Base-by-base conservation (phyloP, 2,113 vertebrate species). In the Syngnathus floridae region DNA sequence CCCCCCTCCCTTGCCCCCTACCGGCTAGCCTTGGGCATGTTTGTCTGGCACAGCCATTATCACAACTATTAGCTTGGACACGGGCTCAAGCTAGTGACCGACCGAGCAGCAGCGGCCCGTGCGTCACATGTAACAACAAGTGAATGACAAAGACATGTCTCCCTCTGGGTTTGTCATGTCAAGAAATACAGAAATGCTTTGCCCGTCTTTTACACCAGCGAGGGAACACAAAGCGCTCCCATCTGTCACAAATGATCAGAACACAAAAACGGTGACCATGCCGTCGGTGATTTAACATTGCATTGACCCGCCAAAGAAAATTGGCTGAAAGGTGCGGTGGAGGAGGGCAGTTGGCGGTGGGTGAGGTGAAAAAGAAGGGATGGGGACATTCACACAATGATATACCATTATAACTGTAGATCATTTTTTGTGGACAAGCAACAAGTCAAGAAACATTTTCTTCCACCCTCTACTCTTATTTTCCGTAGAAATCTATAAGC, bases 401-500 rank as follows among this genome's bases (percentile, higher is more conserved):
- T 74, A 76, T 67, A 81, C 65, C 85, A 88, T 83, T 76, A 85
- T 77, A 80, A 86, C 65, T 79, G 49, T 60, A 76, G 69, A 80
- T 66, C 49, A 63, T 71, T 69, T 70, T 70, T 81, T 73, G 54
- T 62, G 80, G 73, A 84, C 82, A 88, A 89, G 75, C 76, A 83
- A 86, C 67, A 65, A 86, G 76, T 84, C 81, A 90, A 91, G 91
- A 92, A 92, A 92, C 91, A 92, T 92, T 91, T 92, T 92, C 90
- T 91, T 91, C 90, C 88, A 90, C 84, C 89, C 79, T 90, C 86
- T 89, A 89, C 88, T 89, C 84, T 74, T 81, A 57, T 71, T 76
- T 63, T 57, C 19, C 70, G 75, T 57, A 73, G 65, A 72, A 54
- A 78, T n/a, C 37, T 60, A 46, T 56, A 64, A 74, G 71, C 64